Conservation (phyloP, 2,797 vertebrate genomes). For the Chlorospingus semifuscus region DNA sequence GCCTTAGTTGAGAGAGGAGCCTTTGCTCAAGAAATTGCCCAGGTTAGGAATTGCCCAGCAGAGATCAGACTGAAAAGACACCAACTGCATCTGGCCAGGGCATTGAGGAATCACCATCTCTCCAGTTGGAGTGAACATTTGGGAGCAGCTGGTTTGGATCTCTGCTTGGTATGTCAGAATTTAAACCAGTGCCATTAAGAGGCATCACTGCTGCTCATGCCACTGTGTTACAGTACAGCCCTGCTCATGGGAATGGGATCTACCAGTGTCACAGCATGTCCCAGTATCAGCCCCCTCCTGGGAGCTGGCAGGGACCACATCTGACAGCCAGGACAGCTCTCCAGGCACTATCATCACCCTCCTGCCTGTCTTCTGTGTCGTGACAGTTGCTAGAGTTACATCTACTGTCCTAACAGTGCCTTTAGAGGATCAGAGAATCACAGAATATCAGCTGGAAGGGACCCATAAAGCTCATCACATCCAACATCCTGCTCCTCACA, state of each 20-base stretch:
- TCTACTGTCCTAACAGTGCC: background rate
- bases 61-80: background rate
- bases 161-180: background rate
- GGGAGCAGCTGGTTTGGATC: background rate
- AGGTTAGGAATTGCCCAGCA: background rate
- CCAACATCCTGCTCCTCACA: background rate
- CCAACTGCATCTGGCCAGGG: background rate
- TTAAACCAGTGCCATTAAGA: background rate
- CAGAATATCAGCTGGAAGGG: background rate
- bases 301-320: background rate
- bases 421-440: background rate
- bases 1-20: background rate
- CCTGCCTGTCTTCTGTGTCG: fast-evolving
- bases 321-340: background rate
- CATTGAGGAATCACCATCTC: fast-evolving
- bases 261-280: background rate
- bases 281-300: background rate
- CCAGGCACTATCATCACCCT: fast-evolving
- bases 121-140: background rate
- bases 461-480: background rate
- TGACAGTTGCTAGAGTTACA: background rate
- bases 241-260: fast-evolving
- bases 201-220: background rate
- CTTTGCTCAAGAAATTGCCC: background rate
- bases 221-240: fast-evolving